These are phyloP conservation scores for Steatocranus sp. DNA, from an alignment of 2,797 vertebrate species.

Conservation along the genomic window DNA sequence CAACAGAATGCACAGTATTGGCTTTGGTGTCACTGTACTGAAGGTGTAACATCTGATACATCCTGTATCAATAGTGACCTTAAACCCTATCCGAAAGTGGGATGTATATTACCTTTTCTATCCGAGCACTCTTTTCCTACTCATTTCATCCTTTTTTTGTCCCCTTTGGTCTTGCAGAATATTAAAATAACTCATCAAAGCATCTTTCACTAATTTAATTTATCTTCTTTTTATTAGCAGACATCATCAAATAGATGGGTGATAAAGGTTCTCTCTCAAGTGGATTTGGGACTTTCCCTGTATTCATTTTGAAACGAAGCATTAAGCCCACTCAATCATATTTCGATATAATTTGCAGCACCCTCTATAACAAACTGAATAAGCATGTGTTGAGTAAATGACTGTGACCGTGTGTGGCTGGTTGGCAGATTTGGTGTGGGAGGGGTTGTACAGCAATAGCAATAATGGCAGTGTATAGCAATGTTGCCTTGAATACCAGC, in stretches of 20 bases:
- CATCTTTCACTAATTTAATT: constrained; percentile 16
- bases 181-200: not conserved
- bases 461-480: constrained; percentile 50
- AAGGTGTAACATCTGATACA: constrained; percentile 51
- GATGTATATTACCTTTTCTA: not conserved
- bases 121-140: not conserved
- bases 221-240: not conserved
- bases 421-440: constrained; percentile 39
- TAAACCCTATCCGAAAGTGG: constrained; percentile 4
- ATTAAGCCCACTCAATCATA: constrained; percentile 29
- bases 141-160: not conserved
- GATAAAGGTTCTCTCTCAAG: constrained; percentile 2
- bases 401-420: constrained; percentile 29
- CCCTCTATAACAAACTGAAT: constrained; percentile 16
- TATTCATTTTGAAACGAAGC: constrained; percentile 24
- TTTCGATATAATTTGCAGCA: constrained; percentile 31
- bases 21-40: constrained; percentile 36
- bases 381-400: constrained; percentile 32
- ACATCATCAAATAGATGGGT: not conserved
- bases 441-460: constrained; percentile 39
- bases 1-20: constrained; percentile 17
- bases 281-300: constrained; percentile 6
- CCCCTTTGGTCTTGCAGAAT: not conserved
- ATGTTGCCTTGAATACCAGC: constrained; percentile 59
- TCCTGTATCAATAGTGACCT: constrained; percentile 36